phyloP scores from a whole-genome alignment of 2,113 vertebrate species.

The Fukomys damarensis region DNA sequence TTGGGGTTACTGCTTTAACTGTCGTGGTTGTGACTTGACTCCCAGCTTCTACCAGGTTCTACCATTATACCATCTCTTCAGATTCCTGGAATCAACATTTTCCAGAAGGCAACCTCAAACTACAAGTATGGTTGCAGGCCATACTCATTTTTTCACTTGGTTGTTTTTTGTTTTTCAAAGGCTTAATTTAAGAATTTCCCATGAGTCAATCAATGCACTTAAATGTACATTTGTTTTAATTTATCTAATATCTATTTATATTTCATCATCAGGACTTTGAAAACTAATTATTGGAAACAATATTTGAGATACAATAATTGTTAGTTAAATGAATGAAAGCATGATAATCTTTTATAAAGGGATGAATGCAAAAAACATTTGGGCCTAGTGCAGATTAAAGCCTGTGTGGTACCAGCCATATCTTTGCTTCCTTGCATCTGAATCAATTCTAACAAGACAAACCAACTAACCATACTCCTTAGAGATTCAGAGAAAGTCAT shows the following conservation, averaged over 20 bases:
- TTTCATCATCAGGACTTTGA: conserved; percentile 35
- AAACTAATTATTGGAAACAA: neutral
- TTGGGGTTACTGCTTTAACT: neutral
- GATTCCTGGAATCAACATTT: neutral
- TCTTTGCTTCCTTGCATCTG: conserved; percentile 20
- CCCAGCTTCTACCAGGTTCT: neutral
- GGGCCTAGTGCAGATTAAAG: neutral
- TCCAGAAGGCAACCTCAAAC: neutral
- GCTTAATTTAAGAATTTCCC: conserved; percentile 10
- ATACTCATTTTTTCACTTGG: neutral
- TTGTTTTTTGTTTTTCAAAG: neutral
- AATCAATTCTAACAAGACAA: conserved; percentile 52
- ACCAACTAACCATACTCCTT: conserved; percentile 42
- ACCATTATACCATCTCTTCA: neutral
- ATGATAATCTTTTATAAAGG: neutral
- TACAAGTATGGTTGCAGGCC: neutral
- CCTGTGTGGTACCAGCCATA: neutral
- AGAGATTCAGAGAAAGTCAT: conserved; percentile 28
- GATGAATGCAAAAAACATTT: neutral
- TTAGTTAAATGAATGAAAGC: neutral
- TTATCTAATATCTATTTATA: conserved; percentile 5
- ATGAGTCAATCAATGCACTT: neutral
- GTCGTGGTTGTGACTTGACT: neutral
- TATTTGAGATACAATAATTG: neutral
- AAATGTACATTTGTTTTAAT: conserved; percentile 17